phyloP scores from a whole-genome alignment of 2,888 invertebrate species.

The Hirtodrosophila cameraria region DNA sequence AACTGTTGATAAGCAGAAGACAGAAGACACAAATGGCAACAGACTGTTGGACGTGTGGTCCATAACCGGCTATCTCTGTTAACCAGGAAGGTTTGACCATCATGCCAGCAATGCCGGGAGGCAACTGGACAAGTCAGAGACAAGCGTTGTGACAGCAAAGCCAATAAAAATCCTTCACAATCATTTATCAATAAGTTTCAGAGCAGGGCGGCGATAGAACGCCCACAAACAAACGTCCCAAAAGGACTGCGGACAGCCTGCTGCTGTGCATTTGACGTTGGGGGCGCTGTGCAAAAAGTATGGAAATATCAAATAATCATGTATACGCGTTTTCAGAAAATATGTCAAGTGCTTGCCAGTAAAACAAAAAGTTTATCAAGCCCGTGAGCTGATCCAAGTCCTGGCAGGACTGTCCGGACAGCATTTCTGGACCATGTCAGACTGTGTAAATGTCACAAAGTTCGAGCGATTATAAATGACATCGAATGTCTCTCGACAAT shows the following conservation, averaged over 20 bases:
- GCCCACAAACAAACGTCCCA: neutral
- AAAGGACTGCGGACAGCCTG: neutral
- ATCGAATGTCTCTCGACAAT: slow-evolving; percentile 45
- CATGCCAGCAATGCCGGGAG: slow-evolving; percentile 24
- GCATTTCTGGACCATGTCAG: slow-evolving; percentile 45
- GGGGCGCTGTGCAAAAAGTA: slow-evolving; percentile 27
- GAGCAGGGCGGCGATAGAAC: slow-evolving; percentile 13
- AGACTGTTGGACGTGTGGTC: slow-evolving; percentile 38
- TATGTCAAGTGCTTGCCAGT: slow-evolving; percentile 46
- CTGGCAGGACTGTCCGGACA: slow-evolving; percentile 16
- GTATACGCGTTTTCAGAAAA: slow-evolving; percentile 43
- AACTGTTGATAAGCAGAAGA: slow-evolving; percentile 72
- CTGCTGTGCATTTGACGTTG: neutral
- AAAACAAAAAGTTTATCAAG: slow-evolving; percentile 27
- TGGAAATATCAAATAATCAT: slow-evolving; percentile 65
- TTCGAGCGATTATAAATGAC: slow-evolving; percentile 78
- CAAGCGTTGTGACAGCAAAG: slow-evolving; percentile 61
- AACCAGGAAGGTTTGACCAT: slow-evolving; percentile 38
- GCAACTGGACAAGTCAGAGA: slow-evolving; percentile 16
- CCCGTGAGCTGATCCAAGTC: slow-evolving; percentile 17
- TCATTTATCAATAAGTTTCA: slow-evolving; percentile 78
- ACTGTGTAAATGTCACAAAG: slow-evolving; percentile 75
- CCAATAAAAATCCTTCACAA: slow-evolving; percentile 71
- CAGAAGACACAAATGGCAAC: slow-evolving; percentile 25
- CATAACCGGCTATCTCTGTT: slow-evolving; percentile 21